Base-by-base conservation (phyloP, 2,113 vertebrate genomes). In the Trematocara marginatum region DNA sequence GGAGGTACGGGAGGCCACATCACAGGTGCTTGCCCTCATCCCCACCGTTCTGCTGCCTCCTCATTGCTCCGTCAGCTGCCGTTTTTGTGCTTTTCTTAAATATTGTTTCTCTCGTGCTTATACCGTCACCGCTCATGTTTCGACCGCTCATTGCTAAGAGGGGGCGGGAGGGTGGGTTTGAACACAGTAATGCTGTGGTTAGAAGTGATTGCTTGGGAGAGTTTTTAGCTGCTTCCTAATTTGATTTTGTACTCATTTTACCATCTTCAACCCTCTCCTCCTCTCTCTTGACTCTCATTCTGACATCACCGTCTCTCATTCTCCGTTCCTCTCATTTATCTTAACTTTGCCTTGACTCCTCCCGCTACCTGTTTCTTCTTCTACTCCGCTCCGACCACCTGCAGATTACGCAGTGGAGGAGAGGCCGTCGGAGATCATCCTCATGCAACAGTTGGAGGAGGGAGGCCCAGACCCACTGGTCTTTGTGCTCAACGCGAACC, bases 351-450 rank as follows among this genome's bases (percentile, higher is more conserved):
- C 15, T 34, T 59, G 52, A 81, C 78, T 81, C 15, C 35, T 80
- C 38, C 38, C 35, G 47, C 40, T 12, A 10, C 74, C 74, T 10
- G 66, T 20, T 26, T 76, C 34, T 40, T 26, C 29, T 78, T 34
- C 56, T 78, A 6, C 61, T 59, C 42, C 40, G 10, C 40, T 51
- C 84, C 42, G 7, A 64, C 66, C n/a, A 2, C 59, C 20, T 40
- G 1, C 88, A 99, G 99, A 99, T 94, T 99, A 99, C 71, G 97
- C 98, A 11, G 99, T 99, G 92, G 98, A 99, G 94, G 99, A 99
- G 94, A 96, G 97, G 86, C 99, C 98, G 6, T 98, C 97, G 13
- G 98, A 98, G 95, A 97, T 98, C 82, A 96, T 97, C 89, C 96
- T 99, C 83, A 98, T 99, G 97, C 98, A 99, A 95, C 98, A 99